Evolutionary conservation across 2,113 vertebrate genomes (phyloP).

Genomic region (Protobothrops flavoviridis): DNA sequence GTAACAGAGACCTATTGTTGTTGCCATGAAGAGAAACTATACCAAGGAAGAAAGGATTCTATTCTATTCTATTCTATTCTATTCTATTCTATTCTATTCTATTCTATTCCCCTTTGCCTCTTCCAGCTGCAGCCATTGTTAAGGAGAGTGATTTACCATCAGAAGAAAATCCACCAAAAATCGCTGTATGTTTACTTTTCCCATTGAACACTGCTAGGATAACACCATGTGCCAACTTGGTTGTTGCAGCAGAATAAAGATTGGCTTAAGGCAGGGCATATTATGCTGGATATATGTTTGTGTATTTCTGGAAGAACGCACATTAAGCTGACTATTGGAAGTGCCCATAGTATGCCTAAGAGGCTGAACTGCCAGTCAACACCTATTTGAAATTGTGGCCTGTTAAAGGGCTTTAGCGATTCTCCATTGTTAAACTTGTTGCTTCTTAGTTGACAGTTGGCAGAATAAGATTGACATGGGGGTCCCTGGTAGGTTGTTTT

Average conservation of each 20-base stretch:
- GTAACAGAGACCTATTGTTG: constrained; percentile 51
- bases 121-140: background rate
- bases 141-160: background rate
- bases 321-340: background rate
- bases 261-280: background rate
- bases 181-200: background rate
- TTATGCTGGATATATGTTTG: background rate
- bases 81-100: too few relatives aligned
- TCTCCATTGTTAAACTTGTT: background rate
- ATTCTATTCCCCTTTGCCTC: background rate
- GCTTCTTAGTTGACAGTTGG: background rate
- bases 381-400: background rate
- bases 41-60: background rate
- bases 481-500: background rate
- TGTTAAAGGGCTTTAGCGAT: background rate
- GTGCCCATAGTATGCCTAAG: background rate
- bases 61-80: too few relatives aligned
- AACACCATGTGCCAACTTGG: background rate
- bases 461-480: background rate
- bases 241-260: background rate
- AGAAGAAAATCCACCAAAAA: background rate
- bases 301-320: background rate
- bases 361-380: background rate
- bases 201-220: background rate
- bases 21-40: background rate